Evolutionary conservation across 2,888 invertebrate genomes (phyloP), one percentile per base, ranked within the genome.

Genomic region (Dryobotodes eremita): DNA sequence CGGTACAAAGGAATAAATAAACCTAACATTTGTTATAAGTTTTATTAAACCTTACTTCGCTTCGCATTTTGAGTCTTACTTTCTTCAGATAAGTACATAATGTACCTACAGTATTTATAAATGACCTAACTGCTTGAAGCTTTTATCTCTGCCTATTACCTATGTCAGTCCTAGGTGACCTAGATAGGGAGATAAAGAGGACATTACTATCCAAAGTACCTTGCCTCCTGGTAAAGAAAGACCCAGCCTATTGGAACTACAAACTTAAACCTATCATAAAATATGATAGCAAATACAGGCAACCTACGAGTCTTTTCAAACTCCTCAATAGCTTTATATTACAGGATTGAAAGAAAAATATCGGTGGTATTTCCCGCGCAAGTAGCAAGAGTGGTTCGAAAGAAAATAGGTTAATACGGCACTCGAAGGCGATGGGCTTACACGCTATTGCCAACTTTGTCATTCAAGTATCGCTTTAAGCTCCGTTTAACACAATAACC

Each of bases 381-480:
- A 75, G 65, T 68, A 36, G 46, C 55, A 46, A 59, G 73, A 71
- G 57, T 62, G 71, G 73, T 76, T 73, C 74, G 17, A 53, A 70
- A 75, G 86, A 85, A 85, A 87, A 86, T 86, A 79, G 88, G 86
- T 86, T 86, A 87, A 86, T 85, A 86, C 72, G 82, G 15, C 66
- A 72, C 88, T 86, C 70, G 64, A 85, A 87, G 75, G 70, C 71
- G 77, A 76, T 87, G 87, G 81, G 85, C 76, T 84, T 76, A 84
- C 85, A 87, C 64, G 87, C 81, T 84, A 85, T 87, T 79, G 86
- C 86, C 88, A 86, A 85, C 70, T 86, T 86, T 75, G 74, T 88
- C 79, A 85, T 87, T 87, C 77, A 76, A 85, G 77, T 53, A 75
- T 74, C 75, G 70, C 73, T 80, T 69, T 71, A 80, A 83, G 79